These are phyloP conservation scores for Chymomyza procnemis DNA, from an alignment of 2,888 invertebrate species.

Conservation along the genomic window DNA sequence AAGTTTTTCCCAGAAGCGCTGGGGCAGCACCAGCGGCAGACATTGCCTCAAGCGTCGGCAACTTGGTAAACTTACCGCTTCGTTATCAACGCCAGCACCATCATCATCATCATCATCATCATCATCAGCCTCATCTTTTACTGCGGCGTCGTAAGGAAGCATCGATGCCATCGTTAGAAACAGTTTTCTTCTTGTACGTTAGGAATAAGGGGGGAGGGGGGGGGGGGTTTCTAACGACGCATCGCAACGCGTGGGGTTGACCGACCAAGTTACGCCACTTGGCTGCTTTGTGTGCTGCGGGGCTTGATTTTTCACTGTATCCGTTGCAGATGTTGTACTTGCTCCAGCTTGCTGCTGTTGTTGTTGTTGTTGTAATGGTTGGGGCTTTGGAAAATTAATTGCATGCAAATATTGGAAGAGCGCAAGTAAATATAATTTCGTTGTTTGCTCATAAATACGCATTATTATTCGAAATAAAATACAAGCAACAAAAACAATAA, in stretches of 20 bases:
- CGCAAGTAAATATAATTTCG: conserved; percentile 71
- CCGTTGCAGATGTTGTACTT: conserved; percentile 11
- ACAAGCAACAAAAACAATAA: conserved; percentile 10
- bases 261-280: conserved; percentile 38
- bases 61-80: conserved; percentile 51
- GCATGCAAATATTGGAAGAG: conserved; percentile 74
- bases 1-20: neutral
- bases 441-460: conserved; percentile 72
- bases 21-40: neutral
- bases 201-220: conserved; percentile 61
- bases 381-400: conserved; percentile 66
- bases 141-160: conserved; percentile 11
- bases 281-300: conserved; percentile 48
- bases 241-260: neutral
- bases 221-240: neutral
- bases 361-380: conserved; percentile 17
- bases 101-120: conserved; percentile 43
- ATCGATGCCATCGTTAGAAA: conserved; percentile 69
- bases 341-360: too few relatives aligned
- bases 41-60: conserved; percentile 4
- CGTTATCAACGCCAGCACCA: conserved; percentile 48
- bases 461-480: conserved; percentile 55
- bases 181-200: conserved; percentile 60
- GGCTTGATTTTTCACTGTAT: conserved; percentile 34
- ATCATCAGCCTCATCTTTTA: conserved; percentile 2